These are phyloP conservation scores for Listrodromus nycthemerus DNA, from an alignment of 2,888 invertebrate genomes.

Conservation along the genomic window DNA sequence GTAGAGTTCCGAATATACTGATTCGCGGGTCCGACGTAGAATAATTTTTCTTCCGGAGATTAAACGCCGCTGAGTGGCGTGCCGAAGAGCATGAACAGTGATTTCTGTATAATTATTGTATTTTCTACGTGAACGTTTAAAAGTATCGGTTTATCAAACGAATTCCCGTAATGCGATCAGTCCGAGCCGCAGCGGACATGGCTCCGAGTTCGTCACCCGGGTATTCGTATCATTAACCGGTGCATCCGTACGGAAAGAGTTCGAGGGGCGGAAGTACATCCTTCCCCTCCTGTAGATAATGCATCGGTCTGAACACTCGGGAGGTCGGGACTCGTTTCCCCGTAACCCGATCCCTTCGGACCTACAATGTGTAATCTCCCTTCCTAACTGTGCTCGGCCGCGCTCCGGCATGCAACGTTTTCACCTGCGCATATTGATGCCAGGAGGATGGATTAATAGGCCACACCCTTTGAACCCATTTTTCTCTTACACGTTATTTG, in stretches of 20 bases:
- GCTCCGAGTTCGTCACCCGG: conserved; percentile 55
- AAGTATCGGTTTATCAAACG: conserved; percentile 17
- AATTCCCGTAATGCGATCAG: conserved; percentile 30
- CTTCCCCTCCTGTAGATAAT: conserved; percentile 73
- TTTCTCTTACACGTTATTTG: conserved; percentile 18
- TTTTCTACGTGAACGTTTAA: background rate
- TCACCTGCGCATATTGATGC: conserved; percentile 24
- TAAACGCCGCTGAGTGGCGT: background rate
- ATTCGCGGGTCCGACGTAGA: background rate
- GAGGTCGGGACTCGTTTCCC: conserved; percentile 45
- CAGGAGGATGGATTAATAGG: background rate
- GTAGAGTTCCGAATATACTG: too few relatives aligned
- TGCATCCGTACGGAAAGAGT: conserved; percentile 78
- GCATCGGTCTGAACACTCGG: background rate
- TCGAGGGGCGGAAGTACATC: conserved; percentile 82
- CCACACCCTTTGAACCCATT: background rate
- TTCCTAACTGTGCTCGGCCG: conserved; percentile 1
- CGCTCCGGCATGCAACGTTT: conserved; percentile 13
- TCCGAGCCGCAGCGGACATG: conserved; percentile 29
- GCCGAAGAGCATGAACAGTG: background rate
- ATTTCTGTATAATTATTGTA: background rate
- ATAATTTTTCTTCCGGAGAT: background rate
- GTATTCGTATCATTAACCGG: conserved; percentile 70
- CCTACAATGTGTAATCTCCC: conserved; percentile 30
- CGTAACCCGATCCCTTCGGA: conserved; percentile 38